These are phyloP conservation scores for Gonioctena quinquepunctata DNA, from an alignment of 1,140 invertebrate species.

Conservation along the genomic window DNA sequence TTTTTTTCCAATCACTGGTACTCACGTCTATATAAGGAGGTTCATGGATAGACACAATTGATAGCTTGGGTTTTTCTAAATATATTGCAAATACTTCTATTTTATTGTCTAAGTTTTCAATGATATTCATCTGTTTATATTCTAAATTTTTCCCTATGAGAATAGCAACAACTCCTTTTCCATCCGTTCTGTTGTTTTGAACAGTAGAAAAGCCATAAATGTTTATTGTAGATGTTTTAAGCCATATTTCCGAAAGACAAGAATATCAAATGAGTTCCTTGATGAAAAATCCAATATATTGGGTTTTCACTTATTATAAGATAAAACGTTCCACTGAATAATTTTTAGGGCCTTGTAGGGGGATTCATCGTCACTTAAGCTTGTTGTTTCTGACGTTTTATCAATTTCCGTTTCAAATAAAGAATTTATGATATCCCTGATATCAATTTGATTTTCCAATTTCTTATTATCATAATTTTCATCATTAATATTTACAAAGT, in stretches of 20 bases:
- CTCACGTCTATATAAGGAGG: too few species aligned
- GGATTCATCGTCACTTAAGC: not conserved
- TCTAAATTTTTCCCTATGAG: not conserved
- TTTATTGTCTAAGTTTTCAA: not conserved
- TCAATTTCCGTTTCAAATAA: not conserved
- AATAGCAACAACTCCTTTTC: not conserved
- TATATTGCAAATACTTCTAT: not conserved
- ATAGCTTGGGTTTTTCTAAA: not conserved
- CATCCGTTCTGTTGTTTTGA: not conserved
- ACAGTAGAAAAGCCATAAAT: not conserved
- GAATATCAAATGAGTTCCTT: not conserved
- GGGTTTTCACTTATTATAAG: not conserved
- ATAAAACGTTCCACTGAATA: not conserved
- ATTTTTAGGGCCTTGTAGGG: not conserved
- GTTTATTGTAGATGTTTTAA: not conserved
- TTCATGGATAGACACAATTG: not conserved
- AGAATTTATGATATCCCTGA: not conserved
- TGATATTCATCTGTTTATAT: not conserved
- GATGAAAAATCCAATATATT: not conserved
- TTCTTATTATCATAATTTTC: not conserved
- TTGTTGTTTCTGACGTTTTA: not conserved
- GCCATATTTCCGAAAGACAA: not conserved
- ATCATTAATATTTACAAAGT: not conserved
- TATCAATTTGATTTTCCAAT: not conserved
- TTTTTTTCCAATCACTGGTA: too few species aligned